A percentile compares a stretch with the other conserved stretches of the same genome.
Conservation (phyloP, 2,113 vertebrate species). For the Vidua chalybeata region DNA sequence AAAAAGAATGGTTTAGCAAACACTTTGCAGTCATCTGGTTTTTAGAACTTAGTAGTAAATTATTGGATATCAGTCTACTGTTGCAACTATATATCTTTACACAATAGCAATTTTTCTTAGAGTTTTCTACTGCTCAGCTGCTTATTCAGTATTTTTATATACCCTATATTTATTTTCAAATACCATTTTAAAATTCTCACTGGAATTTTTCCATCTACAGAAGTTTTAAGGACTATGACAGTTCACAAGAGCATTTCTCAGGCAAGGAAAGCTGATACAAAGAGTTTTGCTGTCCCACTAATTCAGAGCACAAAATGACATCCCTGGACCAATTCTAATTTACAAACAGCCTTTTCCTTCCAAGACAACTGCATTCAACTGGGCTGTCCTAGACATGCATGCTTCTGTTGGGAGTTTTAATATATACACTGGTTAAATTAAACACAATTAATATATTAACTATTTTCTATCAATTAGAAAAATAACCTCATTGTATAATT, state of each 20-base stretch:
- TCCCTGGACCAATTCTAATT: neutral
- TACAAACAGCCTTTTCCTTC: slow-evolving; percentile 7
- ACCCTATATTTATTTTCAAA: slow-evolving; percentile 68
- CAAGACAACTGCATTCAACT: neutral
- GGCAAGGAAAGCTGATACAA: slow-evolving; percentile 6
- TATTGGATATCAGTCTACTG: slow-evolving; percentile 26
- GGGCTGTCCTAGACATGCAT: neutral
- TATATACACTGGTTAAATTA: neutral
- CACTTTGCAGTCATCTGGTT: slow-evolving; percentile 27
- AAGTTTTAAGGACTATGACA: slow-evolving; percentile 52
- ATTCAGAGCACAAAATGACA: slow-evolving; percentile 24
- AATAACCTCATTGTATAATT: neutral
- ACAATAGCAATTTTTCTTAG: slow-evolving; percentile 28
- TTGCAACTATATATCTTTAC: slow-evolving; percentile 44
- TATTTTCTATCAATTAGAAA: neutral
- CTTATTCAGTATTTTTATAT: slow-evolving; percentile 64
- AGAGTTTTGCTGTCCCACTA: neutral
- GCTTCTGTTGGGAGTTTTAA: neutral
- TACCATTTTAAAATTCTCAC: slow-evolving; percentile 60
- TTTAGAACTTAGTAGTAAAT: slow-evolving; percentile 64
- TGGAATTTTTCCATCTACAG: slow-evolving; percentile 39
- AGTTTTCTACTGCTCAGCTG: slow-evolving; percentile 34
- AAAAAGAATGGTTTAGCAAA: slow-evolving; percentile 62
- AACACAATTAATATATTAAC: neutral
- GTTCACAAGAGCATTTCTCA: slow-evolving; percentile 55